Base-by-base conservation (phyloP, 2,888 invertebrate species). In the Marasmarcha lunaedactyla region DNA sequence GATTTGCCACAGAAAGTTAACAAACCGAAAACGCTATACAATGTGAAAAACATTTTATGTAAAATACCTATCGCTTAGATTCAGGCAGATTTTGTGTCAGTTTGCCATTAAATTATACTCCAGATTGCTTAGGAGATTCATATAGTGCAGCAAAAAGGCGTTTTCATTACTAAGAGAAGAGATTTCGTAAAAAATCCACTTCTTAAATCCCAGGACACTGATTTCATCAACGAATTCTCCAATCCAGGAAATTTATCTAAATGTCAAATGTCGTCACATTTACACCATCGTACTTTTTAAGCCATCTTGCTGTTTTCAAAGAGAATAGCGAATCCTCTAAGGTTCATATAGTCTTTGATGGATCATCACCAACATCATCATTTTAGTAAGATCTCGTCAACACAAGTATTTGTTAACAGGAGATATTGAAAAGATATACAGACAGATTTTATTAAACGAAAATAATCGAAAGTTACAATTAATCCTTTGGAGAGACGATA, bases 211-310 rank as follows among this genome's bases (percentile, higher is more conserved):
- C 34, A 42, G 26, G 46, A 49, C 37, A 27, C 42, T 10, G 36
- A 45, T 2, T 47, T 49, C 14, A 47, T 46, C 39, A 41, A 37
- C 1, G 45, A 48, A 35, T 46, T 43, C 35, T 15, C 35, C 12
- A 20, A 20, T 0, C 35, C 45, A 34, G 45, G 43, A 15, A 45
- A 45, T 14, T 40, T 44, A 39, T 37, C 42, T 5, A 30, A 41
- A n/a, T 39, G 20, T 13, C n/a, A n/a, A 14, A 12, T 34, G 4
- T 34, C 4, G 5, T 11, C 11, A 37, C 12, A 26, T 26, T 35
- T 5, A 13, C 10, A 2, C 35, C 33, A 20, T 15, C 36, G n/a
- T 36, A 33, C 14, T 36, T 40, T 33, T 15, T 41, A n/a, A 14
- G 33, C 7, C 41, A 41, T 37, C 41, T 37, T 15, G 34, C 36